A percentile compares a stretch with the other conserved stretches of the same genome.
These are phyloP conservation scores for Atta texana DNA, from an alignment of 1,140 invertebrate species.

Conservation along the genomic window DNA sequence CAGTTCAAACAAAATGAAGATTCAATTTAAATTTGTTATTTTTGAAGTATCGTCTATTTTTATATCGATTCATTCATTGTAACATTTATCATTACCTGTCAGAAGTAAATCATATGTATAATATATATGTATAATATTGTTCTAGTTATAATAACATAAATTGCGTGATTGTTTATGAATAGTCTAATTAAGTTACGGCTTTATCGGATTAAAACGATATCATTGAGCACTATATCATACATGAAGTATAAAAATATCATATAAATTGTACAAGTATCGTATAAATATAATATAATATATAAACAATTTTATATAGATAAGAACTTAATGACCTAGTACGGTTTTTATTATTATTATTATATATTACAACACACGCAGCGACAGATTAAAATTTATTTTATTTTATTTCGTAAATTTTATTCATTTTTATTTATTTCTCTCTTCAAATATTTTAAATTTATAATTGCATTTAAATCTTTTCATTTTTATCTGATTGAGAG, in stretches of 20 bases:
- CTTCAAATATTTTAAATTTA: background rate
- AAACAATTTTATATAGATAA: background rate
- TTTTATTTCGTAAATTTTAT: background rate
- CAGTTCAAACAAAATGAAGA: background rate
- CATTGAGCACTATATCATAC: background rate
- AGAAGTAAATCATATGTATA: conserved; percentile 3
- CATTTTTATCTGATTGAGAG: background rate
- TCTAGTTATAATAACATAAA: background rate
- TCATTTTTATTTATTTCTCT: background rate
- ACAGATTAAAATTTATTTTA: background rate
- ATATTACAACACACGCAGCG: no score
- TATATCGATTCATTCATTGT: background rate
- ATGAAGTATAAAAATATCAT: background rate
- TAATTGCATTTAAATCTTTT: background rate
- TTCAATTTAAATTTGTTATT: background rate
- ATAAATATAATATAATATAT: background rate
- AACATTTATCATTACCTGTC: conserved; percentile 6
- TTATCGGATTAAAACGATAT: background rate
- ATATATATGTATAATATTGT: background rate
- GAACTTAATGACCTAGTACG: background rate
- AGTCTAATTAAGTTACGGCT: background rate
- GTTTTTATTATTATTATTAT: no score
- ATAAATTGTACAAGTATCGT: no score
- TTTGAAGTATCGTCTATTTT: background rate
- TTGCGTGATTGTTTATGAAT: background rate